phyloP scores from a whole-genome alignment of 2,888 invertebrate species.

The Perizoma flavofasciatum region DNA sequence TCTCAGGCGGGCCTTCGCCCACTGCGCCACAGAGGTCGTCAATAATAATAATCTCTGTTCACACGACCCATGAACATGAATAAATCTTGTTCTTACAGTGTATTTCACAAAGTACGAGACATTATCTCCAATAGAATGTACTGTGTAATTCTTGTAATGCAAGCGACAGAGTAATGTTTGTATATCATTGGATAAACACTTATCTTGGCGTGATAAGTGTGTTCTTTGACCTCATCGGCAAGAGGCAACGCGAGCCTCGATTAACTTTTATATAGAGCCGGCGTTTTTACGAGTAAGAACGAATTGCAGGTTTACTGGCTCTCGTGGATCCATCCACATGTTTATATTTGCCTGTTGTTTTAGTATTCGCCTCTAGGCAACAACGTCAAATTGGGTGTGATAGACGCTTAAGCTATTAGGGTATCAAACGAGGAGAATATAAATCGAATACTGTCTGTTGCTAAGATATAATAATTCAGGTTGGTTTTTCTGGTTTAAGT shows the following conservation, averaged over 20 bases:
- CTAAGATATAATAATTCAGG: slow-evolving; percentile 1
- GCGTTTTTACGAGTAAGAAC: slow-evolving; percentile 46
- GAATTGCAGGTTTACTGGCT: slow-evolving; percentile 48
- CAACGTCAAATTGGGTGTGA: slow-evolving; percentile 28
- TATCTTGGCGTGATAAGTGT: slow-evolving; percentile 40
- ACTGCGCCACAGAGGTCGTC: no score
- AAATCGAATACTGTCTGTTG: slow-evolving; percentile 11
- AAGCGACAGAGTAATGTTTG: slow-evolving; percentile 36
- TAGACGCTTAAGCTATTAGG: slow-evolving; percentile 27
- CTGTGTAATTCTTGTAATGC: slow-evolving; percentile 34
- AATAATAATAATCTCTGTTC: no score
- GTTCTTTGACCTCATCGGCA: slow-evolving; percentile 46
- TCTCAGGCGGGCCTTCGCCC: no score
- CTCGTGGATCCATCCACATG: slow-evolving; percentile 37
- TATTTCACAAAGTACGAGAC: slow-evolving; percentile 31
- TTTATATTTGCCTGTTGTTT: slow-evolving; percentile 42
- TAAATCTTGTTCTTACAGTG: slow-evolving; percentile 32
- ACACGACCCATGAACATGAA: slow-evolving; percentile 28
- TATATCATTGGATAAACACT: slow-evolving; percentile 35
- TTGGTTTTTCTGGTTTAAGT: slow-evolving; percentile 30
- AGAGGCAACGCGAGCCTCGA: slow-evolving; percentile 40
- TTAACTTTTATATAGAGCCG: slow-evolving; percentile 50
- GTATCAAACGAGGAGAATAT: slow-evolving; percentile 21
- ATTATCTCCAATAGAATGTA: slow-evolving; percentile 31
- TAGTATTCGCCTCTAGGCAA: slow-evolving; percentile 34